Conservation (phyloP, 2,113 vertebrate species). For the Onychostoma macrolepis region DNA sequence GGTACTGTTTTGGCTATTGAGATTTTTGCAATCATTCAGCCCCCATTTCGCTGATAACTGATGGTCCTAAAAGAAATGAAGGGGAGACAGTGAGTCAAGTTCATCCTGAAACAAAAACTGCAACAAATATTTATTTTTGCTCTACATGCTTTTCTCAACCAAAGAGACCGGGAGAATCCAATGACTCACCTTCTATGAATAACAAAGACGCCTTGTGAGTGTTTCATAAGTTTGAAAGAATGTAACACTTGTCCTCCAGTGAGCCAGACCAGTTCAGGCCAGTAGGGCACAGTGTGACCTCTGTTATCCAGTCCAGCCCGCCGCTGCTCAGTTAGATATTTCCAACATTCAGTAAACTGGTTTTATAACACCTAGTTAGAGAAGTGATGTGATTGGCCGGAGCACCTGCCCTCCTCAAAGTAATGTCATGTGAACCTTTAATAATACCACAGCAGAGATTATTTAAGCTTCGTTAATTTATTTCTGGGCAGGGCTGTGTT, state of each 20-base stretch:
- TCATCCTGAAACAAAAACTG: not conserved
- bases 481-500: not conserved
- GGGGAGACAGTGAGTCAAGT: not conserved
- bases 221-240: constrained; percentile 15
- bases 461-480: constrained; percentile 24
- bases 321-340: not conserved
- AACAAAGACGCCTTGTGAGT: not conserved
- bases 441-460: not conserved
- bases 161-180: constrained; percentile 19
- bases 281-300: not conserved
- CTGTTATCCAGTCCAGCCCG: not conserved
- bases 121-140: not conserved
- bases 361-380: constrained; percentile 3
- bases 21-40: not conserved
- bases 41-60: not conserved
- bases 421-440: not conserved
- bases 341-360: not conserved
- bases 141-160: not conserved
- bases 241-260: constrained; percentile 16
- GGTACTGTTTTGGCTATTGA: not conserved
- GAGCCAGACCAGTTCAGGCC: constrained; percentile 2
- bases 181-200: not conserved
- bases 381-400: not conserved
- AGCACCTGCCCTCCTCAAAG: not conserved
- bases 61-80: not conserved